A percentile compares a stretch with the other conserved stretches of the same genome.
phyloP scores from a whole-genome alignment of 2,888 invertebrate genomes.

The Chesias legatella region DNA sequence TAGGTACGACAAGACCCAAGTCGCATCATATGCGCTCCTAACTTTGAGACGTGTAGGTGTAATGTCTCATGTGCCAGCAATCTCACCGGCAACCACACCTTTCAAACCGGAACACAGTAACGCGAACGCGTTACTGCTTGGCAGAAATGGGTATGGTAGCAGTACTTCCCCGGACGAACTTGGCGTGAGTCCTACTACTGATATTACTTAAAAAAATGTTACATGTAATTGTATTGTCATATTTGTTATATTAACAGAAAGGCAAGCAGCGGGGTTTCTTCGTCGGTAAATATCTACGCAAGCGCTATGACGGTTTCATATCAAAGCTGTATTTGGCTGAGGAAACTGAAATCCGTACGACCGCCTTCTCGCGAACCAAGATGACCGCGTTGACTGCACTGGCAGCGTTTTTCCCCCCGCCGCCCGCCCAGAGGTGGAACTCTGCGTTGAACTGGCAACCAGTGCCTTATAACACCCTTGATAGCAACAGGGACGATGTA shows the following conservation, averaged over 20 bases:
- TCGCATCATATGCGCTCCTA: too few relatives aligned
- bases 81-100: too few relatives aligned
- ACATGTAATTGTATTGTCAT: too few relatives aligned
- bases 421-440: constrained; percentile 78
- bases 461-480: constrained; percentile 77
- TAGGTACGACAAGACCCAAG: too few relatives aligned
- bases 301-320: constrained; percentile 65
- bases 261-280: constrained; percentile 74
- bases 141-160: too few relatives aligned
- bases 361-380: constrained; percentile 86
- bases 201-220: too few relatives aligned
- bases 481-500: constrained; percentile 60
- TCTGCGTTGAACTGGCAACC: constrained; percentile 83
- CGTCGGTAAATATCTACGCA: constrained; percentile 70
- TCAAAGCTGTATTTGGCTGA: constrained; percentile 67
- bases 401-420: constrained; percentile 85
- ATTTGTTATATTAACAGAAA: constrained; percentile 48
- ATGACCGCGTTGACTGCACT: constrained; percentile 86
- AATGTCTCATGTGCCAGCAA: too few relatives aligned
- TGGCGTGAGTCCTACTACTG: too few relatives aligned
- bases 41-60: too few relatives aligned
- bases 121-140: too few relatives aligned
- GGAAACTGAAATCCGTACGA: constrained; percentile 79
- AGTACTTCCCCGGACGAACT: too few relatives aligned
- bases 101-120: too few relatives aligned